Percentiles rank a stretch among this genome's conserved stretches.
phyloP scores from a whole-genome alignment of 2,888 invertebrate genomes.

The Diloba caeruleocephala region DNA sequence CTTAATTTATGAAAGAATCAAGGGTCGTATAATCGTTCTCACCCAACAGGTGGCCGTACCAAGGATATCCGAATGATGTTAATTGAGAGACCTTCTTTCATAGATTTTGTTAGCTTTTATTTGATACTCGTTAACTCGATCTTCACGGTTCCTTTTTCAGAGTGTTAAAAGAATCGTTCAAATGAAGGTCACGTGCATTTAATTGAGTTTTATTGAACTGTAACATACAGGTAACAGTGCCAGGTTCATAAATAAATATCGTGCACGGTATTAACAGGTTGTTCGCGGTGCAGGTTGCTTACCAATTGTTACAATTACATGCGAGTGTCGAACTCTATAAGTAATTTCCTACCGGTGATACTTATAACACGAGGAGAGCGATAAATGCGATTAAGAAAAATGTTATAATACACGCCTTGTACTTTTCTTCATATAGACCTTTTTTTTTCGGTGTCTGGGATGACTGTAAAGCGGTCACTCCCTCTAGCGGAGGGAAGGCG shows the following conservation, averaged over 20 bases:
- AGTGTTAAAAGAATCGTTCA: background rate
- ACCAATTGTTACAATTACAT: background rate
- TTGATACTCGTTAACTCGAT: constrained; percentile 1
- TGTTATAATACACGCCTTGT: no score
- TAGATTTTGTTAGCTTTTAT: constrained; percentile 9
- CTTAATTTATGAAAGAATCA: constrained; percentile 34
- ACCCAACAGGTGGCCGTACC: constrained; percentile 47
- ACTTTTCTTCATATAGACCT: no score
- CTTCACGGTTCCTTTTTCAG: background rate
- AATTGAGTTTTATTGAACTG: no score
- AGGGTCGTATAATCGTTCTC: constrained; percentile 39
- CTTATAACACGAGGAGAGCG: no score
- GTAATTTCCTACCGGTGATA: background rate
- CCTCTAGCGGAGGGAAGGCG: no score
- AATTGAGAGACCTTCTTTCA: constrained; percentile 5
- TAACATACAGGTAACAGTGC: background rate
- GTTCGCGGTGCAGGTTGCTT: background rate
- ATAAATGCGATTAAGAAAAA: no score
- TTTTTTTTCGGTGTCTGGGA: no score
- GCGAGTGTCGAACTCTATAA: background rate
- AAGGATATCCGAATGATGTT: constrained; percentile 19
- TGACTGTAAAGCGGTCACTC: no score
- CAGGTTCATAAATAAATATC: constrained; percentile 2
- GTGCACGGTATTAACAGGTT: background rate
- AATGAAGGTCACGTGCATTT: no score